Base-by-base conservation (phyloP, 2,888 invertebrate species). In the Zele albiditarsus region DNA sequence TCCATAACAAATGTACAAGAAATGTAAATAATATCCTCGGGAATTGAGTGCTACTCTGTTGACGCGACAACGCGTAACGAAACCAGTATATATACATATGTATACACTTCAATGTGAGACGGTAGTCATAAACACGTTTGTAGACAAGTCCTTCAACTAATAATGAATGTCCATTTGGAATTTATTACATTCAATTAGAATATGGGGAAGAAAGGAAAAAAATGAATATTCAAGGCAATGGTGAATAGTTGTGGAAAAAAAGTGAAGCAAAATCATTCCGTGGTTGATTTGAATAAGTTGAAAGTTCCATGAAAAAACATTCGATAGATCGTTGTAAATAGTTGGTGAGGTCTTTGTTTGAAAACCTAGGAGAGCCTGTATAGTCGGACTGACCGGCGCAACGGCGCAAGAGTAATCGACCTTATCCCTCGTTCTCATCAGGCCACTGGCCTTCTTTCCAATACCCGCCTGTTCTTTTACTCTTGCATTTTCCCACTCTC, bases 371-470 rank as follows among this genome's bases (percentile, higher is more conserved):
- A 68, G 20, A 31, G 53, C n/a, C 53, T 20, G 1, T 60, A 20
- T 28, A 70, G 70, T 70, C 20, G 57, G 57, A 58, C 31, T 53
- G 53, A 53, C 53, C 23, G 20, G 28, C 60, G 60, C 60, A 60
- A 28, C n/a, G 25, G 16, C 27, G 63, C 63, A 65, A 49, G 57
- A 65, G 72, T 53, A 72, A 72, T 72, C 72, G 72, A 72, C 65
- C 72, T 66, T 65, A 71, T 71, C 71, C 53, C 20, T 14, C 25
- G 60, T 28, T 60, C 60, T 27, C 71, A 62, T 58, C 70, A 63
- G 63, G 71, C 49, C 63, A 62, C 62, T 71, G 71, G 71, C 71
- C 71, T 71, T 72, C 72, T 72, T 65, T 46, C 42, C 28, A n/a
- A 62, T 62, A 31, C 31, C 31, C 31, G 31, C 62, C 5, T 63